Percentiles rank a stretch among this genome's conserved stretches.
These are phyloP conservation scores for Schizothorax lantsangensis DNA, from an alignment of 2,797 vertebrate genomes.

Conservation along the genomic window DNA sequence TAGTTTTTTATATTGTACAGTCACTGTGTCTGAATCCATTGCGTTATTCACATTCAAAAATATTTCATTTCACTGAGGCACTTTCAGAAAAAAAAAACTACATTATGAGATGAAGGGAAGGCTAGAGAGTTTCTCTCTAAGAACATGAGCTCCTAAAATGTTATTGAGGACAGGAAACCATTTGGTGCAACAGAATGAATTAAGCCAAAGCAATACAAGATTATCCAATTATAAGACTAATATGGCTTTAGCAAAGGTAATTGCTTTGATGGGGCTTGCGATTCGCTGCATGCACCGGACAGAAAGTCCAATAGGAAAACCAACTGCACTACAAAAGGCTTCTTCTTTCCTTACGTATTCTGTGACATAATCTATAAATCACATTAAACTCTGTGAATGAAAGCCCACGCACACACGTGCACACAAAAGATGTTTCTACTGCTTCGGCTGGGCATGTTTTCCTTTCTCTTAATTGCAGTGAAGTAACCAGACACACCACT, in stretches of 20 bases:
- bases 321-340: conserved; percentile 42
- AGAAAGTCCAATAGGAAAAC: conserved; percentile 44
- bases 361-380: conserved; percentile 50
- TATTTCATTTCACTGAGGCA: conserved; percentile 9
- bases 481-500: conserved; percentile 65
- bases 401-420: conserved; percentile 25
- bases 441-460: conserved; percentile 65
- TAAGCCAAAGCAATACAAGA: conserved; percentile 77
- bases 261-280: conserved; percentile 53
- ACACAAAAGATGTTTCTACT: conserved; percentile 53
- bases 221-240: conserved; percentile 77
- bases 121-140: conserved; percentile 75
- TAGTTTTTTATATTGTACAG: neutral
- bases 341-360: conserved; percentile 47
- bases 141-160: conserved; percentile 77
- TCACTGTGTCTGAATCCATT: neutral
- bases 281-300: conserved; percentile 29
- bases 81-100: neutral
- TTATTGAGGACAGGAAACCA: conserved; percentile 76
- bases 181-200: conserved; percentile 75
- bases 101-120: neutral
- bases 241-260: conserved; percentile 64
- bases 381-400: conserved; percentile 56
- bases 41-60: neutral
- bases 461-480: conserved; percentile 58